phyloP scores from a whole-genome alignment of 2,797 vertebrate species.

The Helostoma temminkii region DNA sequence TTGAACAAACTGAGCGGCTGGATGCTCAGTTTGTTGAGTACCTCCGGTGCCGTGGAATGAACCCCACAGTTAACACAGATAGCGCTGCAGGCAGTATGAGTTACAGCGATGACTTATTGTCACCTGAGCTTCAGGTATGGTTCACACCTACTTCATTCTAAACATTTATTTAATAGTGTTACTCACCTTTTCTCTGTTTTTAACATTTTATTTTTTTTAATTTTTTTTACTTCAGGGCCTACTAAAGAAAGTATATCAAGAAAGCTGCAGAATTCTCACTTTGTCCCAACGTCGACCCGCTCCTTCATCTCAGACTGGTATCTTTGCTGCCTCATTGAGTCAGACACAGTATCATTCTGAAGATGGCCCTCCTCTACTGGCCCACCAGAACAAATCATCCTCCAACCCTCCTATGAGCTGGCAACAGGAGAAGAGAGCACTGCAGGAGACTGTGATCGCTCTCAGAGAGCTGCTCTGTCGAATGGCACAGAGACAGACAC shows the following conservation, averaged over 20 bases:
- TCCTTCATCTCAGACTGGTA: slow-evolving; percentile 38
- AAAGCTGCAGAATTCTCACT: slow-evolving; percentile 90
- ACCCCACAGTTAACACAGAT: slow-evolving; percentile 77
- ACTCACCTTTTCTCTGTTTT: background rate
- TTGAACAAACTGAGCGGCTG: slow-evolving; percentile 79
- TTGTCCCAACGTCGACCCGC: slow-evolving; percentile 85
- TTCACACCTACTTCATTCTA: background rate
- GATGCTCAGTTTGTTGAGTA: slow-evolving; percentile 83
- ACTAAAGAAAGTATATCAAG: slow-evolving; percentile 92
- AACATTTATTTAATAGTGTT: background rate
- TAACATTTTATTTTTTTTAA: too few relatives aligned
- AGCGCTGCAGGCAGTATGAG: slow-evolving; percentile 82
- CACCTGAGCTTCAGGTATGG: slow-evolving; percentile 90
- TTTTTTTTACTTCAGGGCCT: slow-evolving; percentile 78
- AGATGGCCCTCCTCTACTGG: slow-evolving; percentile 31
- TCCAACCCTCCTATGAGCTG: slow-evolving; percentile 78
- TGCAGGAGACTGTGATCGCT: slow-evolving; percentile 89
- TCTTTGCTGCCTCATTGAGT: slow-evolving; percentile 50
- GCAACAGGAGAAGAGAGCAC: slow-evolving; percentile 85
- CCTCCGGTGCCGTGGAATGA: slow-evolving; percentile 81
- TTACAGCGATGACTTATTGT: slow-evolving; percentile 84
- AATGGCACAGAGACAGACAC: slow-evolving; percentile 83
- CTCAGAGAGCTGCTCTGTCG: slow-evolving; percentile 87
- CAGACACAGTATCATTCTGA: slow-evolving; percentile 50
- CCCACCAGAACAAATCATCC: slow-evolving; percentile 59